phyloP scores from a whole-genome alignment of 1,140 invertebrate species.

The Hesperophylax magnus region DNA sequence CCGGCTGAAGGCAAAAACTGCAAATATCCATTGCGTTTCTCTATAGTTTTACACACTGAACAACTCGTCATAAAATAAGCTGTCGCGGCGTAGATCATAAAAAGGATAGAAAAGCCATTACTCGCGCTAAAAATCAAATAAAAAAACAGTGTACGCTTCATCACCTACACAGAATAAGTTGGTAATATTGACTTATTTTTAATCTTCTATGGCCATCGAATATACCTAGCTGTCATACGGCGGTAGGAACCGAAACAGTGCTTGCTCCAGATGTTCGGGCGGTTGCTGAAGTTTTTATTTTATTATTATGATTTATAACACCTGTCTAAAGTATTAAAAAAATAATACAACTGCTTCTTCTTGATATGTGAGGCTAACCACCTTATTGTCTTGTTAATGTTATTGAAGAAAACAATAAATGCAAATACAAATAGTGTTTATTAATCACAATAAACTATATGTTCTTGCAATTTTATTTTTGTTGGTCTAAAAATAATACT shows the following conservation, averaged over 20 bases:
- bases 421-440: no score
- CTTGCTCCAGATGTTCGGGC: background rate
- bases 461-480: no score
- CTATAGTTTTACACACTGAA: conserved; percentile 37
- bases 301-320: background rate
- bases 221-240: conserved; percentile 26
- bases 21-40: conserved; percentile 42
- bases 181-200: conserved; percentile 40
- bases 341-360: no score
- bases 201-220: conserved; percentile 30
- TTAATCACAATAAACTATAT: no score
- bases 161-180: conserved; percentile 47
- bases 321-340: no score
- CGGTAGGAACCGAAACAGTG: conserved; percentile 12
- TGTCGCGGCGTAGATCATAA: conserved; percentile 47
- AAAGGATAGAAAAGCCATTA: conserved; percentile 45
- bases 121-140: conserved; percentile 52
- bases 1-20: conserved; percentile 49
- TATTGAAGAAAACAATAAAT: no score
- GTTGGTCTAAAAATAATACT: no score
- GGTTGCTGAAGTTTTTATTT: background rate
- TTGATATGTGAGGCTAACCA: no score
- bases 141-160: conserved; percentile 52
- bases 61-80: conserved; percentile 43
- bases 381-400: no score